Evolutionary conservation across 2,113 vertebrate genomes (phyloP), one percentile per base, ranked within the genome.

Genomic region (Drymodes brunneopygia): DNA sequence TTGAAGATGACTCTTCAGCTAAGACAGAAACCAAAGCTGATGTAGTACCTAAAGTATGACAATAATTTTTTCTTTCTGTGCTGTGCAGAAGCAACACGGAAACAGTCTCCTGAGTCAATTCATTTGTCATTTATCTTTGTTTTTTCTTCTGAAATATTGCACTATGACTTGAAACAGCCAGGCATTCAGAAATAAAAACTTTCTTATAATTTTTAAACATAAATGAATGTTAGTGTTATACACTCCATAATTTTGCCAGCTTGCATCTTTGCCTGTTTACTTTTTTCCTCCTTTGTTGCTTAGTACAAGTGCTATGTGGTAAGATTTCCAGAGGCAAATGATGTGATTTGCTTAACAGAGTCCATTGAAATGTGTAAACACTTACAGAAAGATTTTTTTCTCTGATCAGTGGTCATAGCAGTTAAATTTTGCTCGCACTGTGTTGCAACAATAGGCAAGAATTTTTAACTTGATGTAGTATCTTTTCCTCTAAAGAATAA

Each of bases 1-100:
- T 85, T 8, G 13, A 91, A 84, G 67, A 90, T 94, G 81, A 92
- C 47, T 88, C 44, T 84, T 92, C n/a, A n/a, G 25, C 77, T 85
- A 44, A 95, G 80, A 62, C 10, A 66, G 64, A 88, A 86, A 90
- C 35, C 72, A 94, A 93, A 86, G 56, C 35, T 94, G 82, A 93
- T 91, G 81, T 53, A 88, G 72, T 86, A 45, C 50, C 73, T 85
- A 27, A 93, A 92, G 48, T 94, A 93, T 69, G 75, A 65, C 77
- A 93, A 50, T 42, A 1, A 62, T 90, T 64, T 95, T 94, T 79
- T 36, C 28, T 78, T 86, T 81, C 67, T 78, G 47, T 47, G 10
- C 75, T 92, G 27, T 73, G 56, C 38, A 73, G 74, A 94, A 93
- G 71, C 50, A 86, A 45, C 45, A 50, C 23, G 81, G 71, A 81